A percentile compares a stretch with the other conserved stretches of the same genome.
These are phyloP conservation scores for Ctenosaura bakeri DNA, from an alignment of 2,797 vertebrate species.

Conservation along the genomic window DNA sequence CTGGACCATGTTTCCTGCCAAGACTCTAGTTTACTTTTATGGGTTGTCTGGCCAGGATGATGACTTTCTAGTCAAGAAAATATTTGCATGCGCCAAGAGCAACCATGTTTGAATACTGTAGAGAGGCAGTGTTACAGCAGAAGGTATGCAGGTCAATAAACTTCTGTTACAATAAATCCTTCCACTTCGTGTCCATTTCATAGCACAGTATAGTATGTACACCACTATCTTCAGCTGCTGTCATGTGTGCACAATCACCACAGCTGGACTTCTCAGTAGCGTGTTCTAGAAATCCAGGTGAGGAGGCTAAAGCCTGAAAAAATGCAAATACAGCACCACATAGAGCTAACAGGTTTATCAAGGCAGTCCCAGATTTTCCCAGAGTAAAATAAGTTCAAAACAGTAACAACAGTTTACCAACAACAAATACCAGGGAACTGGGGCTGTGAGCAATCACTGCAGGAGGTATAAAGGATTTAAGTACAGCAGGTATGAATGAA, in stretches of 20 bases:
- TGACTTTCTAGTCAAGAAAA: not conserved
- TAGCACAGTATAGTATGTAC: not conserved
- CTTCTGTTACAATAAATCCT: not conserved
- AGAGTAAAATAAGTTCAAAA: not conserved
- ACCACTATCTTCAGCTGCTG: no score
- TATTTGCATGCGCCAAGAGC: not conserved
- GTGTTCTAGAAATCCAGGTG: not conserved
- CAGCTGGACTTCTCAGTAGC: not conserved
- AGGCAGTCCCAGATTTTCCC: not conserved
- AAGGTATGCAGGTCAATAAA: not conserved
- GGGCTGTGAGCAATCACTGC: not conserved
- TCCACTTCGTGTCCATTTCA: not conserved
- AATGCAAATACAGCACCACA: not conserved
- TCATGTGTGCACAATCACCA: not conserved
- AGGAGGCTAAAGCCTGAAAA: not conserved
- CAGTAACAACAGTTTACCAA: no score
- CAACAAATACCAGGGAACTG: not conserved
- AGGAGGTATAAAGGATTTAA: not conserved
- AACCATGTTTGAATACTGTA: not conserved
- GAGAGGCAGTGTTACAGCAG: not conserved
- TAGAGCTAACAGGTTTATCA: not conserved
- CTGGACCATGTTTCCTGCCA: not conserved
- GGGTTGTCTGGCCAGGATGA: not conserved
- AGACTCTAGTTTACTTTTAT: not conserved
- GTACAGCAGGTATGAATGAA: not conserved